Percentiles rank a stretch among this genome's conserved stretches.
Conservation (phyloP, 2,888 invertebrate genomes). For the Trisateles emortualis region DNA sequence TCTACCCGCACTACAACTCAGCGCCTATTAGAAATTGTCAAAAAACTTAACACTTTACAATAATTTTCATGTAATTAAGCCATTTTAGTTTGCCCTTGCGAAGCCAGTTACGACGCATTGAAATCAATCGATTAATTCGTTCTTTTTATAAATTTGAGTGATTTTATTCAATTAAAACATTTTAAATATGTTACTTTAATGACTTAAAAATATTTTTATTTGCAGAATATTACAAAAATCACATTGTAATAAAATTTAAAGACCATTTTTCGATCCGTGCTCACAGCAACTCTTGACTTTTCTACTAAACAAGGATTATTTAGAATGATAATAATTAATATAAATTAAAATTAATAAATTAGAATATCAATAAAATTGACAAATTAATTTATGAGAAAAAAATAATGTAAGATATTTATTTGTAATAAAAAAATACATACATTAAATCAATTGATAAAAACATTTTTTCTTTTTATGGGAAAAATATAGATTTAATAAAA, state of each 20-base stretch:
- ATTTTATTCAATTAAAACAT: neutral
- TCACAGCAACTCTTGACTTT: neutral
- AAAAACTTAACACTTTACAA: conserved; percentile 74
- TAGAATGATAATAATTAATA: neutral
- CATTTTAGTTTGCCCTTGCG: conserved; percentile 60
- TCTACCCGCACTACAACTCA: conserved; percentile 74
- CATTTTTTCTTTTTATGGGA: too few relatives aligned
- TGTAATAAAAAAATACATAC: neutral
- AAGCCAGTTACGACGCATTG: conserved; percentile 17
- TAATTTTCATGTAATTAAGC: conserved; percentile 60
- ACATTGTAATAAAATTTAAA: neutral
- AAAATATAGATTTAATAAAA: too few relatives aligned
- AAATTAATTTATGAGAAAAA: neutral
- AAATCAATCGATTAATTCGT: conserved; percentile 8
- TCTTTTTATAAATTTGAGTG: neutral
- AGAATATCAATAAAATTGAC: neutral
- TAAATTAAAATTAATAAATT: neutral
- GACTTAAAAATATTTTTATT: conserved; percentile 3
- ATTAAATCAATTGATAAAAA: too few relatives aligned
- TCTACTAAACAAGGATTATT: neutral
- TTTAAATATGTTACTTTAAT: conserved; percentile 3
- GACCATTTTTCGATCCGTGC: neutral
- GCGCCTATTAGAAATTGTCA: conserved; percentile 78
- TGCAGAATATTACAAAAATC: conserved; percentile 2
- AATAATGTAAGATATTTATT: neutral